Base-by-base conservation (phyloP, 2,888 invertebrate genomes). In the Xiphydria camelus region DNA sequence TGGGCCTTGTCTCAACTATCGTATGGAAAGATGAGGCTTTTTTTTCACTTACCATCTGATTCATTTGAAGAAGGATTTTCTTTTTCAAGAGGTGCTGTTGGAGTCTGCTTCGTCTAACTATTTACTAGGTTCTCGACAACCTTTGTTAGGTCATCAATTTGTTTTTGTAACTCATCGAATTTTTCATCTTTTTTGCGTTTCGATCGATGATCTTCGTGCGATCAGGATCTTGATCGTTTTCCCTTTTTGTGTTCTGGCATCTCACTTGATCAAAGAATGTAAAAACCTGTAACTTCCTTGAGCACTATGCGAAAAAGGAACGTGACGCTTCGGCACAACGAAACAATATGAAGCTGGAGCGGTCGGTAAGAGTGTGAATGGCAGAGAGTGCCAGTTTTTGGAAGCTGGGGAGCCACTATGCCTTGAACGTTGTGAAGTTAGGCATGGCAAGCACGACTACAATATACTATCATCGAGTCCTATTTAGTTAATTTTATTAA, bases 111-210 rank as follows among this genome's bases (percentile, higher is more conserved):
- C 14, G 15, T 22, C 7, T 23, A 23, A 3, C 1, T 12, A 22
- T 35, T 35, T 6, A 29, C 41, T 21, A 40, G 26, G 7, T 32
- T 19, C 9, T 29, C 18, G 9, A 48, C 40, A 12, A 40, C 25
- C 36, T 48, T 36, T 26, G 48, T 44, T 14, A 48, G 36, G 37
- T 48, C 40, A 44, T 44, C 7, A 5, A 48, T 22, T 12, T 44
- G 43, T 4, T 32, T 29, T 15, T 44, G 40, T 4, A 48, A 6
- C 23, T 35, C 21, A 3, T 31, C 19, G 12, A 23, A 19, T 7
- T 36, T 41, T 14, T 41, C 33, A 1, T 44, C 36, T 14, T 10
- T 44, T 4, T 18, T 31, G 6, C 17, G 41, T 14, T 34, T 40
- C 2, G 40, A 40, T 7, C 15, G 23, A 45, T 31, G 35, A 10